These are phyloP conservation scores for Dreissena rostriformis DNA, from an alignment of 1,140 invertebrate species.

Conservation along the genomic window DNA sequence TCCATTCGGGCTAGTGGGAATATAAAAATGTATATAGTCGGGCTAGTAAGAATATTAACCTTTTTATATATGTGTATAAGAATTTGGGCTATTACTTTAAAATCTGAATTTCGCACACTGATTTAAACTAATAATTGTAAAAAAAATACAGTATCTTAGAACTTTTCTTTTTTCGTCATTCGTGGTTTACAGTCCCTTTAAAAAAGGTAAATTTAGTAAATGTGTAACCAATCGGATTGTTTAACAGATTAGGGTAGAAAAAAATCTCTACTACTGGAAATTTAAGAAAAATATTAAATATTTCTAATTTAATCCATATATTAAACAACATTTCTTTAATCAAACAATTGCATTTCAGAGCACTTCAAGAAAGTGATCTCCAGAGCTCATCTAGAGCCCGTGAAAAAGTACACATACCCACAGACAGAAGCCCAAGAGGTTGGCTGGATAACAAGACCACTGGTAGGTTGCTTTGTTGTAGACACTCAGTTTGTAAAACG, in stretches of 20 bases:
- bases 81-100: no score
- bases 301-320: background rate
- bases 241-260: background rate
- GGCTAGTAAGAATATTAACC: no score
- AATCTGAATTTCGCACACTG: no score
- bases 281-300: background rate
- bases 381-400: constrained; percentile 77
- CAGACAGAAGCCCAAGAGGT: constrained; percentile 80
- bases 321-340: background rate
- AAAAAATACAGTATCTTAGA: no score
- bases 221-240: background rate
- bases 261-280: background rate
- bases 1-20: no score
- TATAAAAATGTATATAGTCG: no score
- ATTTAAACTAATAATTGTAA: no score
- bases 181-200: no score
- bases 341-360: constrained; percentile 60
- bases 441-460: constrained; percentile 79
- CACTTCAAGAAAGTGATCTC: constrained; percentile 78
- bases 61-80: no score
- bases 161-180: no score
- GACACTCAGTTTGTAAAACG: no score
- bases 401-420: constrained; percentile 77
- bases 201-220: no score
- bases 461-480: constrained; percentile 67